These are phyloP conservation scores for Istiophorus platypterus DNA, from an alignment of 2,113 vertebrate species.

Conservation along the genomic window DNA sequence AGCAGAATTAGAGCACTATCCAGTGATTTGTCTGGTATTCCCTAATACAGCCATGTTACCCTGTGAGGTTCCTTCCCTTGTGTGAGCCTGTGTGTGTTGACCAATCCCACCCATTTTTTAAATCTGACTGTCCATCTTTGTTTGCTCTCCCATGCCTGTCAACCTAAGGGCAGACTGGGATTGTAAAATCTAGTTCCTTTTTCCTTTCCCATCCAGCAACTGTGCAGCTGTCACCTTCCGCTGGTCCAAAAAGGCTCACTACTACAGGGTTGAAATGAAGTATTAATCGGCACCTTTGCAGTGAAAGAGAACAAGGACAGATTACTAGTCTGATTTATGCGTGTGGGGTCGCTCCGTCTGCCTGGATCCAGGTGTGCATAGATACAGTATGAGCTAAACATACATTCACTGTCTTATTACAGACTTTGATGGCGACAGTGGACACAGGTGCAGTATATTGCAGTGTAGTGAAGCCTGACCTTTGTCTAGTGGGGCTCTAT, in stretches of 20 bases:
- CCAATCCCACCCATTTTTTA: slow-evolving; percentile 14
- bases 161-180: slow-evolving; percentile 42
- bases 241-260: slow-evolving; percentile 30
- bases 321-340: slow-evolving; percentile 65
- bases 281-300: slow-evolving; percentile 53
- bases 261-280: slow-evolving; percentile 60
- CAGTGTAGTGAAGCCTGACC: slow-evolving; percentile 34
- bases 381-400: slow-evolving; percentile 37
- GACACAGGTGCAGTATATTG: slow-evolving; percentile 50
- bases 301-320: slow-evolving; percentile 55
- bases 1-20: neutral
- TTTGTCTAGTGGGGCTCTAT: slow-evolving; percentile 1
- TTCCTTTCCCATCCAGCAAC: slow-evolving; percentile 22
- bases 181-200: slow-evolving; percentile 16
- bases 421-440: slow-evolving; percentile 24
- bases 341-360: slow-evolving; percentile 45
- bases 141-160: slow-evolving; percentile 55
- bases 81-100: slow-evolving; percentile 23
- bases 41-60: slow-evolving; percentile 19
- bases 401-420: slow-evolving; percentile 30
- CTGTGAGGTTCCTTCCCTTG: slow-evolving; percentile 10
- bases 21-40: neutral
- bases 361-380: slow-evolving; percentile 55
- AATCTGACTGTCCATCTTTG: slow-evolving; percentile 40
- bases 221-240: slow-evolving; percentile 36